Conservation (phyloP, 1,140 invertebrate species). For the Drosophila setifemur region DNA sequence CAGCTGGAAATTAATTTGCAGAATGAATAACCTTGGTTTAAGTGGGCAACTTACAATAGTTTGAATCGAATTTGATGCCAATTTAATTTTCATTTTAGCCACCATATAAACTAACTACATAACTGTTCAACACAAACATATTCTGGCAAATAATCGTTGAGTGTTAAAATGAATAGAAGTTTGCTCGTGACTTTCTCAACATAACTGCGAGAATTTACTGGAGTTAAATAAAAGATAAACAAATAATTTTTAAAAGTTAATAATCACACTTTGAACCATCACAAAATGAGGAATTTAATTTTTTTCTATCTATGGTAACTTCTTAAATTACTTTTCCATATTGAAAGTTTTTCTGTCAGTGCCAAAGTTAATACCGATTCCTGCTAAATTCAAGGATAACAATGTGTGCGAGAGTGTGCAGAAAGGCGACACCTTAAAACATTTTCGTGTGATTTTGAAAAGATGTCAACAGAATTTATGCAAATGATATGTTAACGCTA, state of each 20-base stretch:
- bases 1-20: neutral
- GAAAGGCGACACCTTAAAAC: constrained; percentile 70
- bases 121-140: too few relatives aligned
- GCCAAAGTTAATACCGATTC: constrained; percentile 7
- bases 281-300: too few relatives aligned
- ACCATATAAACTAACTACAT: neutral
- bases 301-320: too few relatives aligned
- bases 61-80: neutral
- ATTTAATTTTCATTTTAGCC: neutral
- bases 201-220: too few relatives aligned
- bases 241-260: too few relatives aligned
- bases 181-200: too few relatives aligned
- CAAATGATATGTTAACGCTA: constrained; percentile 81
- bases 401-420: constrained; percentile 30
- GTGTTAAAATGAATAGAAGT: too few relatives aligned
- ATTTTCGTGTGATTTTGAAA: constrained; percentile 81
- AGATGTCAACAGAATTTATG: constrained; percentile 81
- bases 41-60: neutral
- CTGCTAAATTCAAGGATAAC: constrained; percentile 36
- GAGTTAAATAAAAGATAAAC: too few relatives aligned
- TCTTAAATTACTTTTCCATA: too few relatives aligned
- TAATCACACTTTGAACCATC: too few relatives aligned
- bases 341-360: constrained; percentile 25
- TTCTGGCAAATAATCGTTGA: too few relatives aligned
- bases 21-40: neutral